These are phyloP conservation scores for Tiliqua scincoides DNA, from an alignment of 2,113 vertebrate species.

Conservation along the genomic window DNA sequence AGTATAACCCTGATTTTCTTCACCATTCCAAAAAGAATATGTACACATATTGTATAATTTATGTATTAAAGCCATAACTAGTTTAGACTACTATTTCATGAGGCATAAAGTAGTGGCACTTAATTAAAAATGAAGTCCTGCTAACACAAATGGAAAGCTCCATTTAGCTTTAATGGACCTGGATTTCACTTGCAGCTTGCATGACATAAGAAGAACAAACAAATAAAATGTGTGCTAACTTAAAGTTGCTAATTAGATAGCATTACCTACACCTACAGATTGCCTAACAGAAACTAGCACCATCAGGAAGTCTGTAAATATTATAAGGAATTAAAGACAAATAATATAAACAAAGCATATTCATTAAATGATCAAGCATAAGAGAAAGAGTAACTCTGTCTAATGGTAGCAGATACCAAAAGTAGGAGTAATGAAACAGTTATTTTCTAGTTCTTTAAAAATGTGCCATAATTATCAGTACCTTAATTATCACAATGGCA, in stretches of 20 bases:
- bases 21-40: no score
- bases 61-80: no score
- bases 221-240: background rate
- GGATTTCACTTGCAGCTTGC: background rate
- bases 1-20: no score
- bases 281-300: background rate
- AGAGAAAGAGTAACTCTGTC: background rate
- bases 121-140: no score
- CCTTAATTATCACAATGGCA: background rate
- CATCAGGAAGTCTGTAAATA: background rate
- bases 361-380: background rate
- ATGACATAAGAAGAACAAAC: background rate
- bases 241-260: background rate
- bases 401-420: background rate
- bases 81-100: no score
- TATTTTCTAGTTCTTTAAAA: background rate
- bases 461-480: background rate
- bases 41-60: no score
- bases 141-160: background rate
- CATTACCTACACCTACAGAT: background rate
- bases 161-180: background rate
- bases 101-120: no score
- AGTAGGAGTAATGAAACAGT: background rate
- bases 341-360: background rate
- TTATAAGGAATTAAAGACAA: background rate